These are phyloP conservation scores for Rattus rattus DNA, from an alignment of 2,113 vertebrate species.

Conservation along the genomic window DNA sequence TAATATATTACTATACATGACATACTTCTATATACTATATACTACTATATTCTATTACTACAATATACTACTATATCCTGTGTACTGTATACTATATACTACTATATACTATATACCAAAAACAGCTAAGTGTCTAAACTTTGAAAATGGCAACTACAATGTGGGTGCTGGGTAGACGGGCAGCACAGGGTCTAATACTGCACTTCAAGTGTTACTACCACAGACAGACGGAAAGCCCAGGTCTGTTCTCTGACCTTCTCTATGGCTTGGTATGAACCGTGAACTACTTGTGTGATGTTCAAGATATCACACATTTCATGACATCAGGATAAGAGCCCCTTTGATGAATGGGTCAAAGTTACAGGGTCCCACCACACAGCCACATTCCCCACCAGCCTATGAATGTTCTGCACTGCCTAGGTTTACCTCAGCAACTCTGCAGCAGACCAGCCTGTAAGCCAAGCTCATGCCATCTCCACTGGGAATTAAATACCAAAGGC, in stretches of 20 bases:
- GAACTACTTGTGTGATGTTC: not conserved
- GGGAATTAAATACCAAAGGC: not conserved
- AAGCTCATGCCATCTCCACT: not conserved
- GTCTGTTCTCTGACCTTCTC: not conserved
- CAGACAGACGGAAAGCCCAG: not conserved
- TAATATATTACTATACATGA: too few relatives aligned
- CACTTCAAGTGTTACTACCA: not conserved
- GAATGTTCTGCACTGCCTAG: not conserved
- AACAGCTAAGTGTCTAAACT: not conserved
- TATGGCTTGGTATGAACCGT: not conserved
- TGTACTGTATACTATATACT: too few relatives aligned
- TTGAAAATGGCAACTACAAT: not conserved
- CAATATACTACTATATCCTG: too few relatives aligned
- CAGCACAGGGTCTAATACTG: not conserved
- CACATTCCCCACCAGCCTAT: not conserved
- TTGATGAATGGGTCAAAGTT: not conserved
- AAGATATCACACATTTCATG: conserved; percentile 6
- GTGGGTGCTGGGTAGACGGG: not conserved
- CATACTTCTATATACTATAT: too few relatives aligned
- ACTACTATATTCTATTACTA: too few relatives aligned
- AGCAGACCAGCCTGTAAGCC: not conserved
- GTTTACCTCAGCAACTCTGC: not conserved
- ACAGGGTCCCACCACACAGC: not conserved
- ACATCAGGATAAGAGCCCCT: not conserved
- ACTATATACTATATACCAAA: not conserved